These are phyloP conservation scores for Drosophila ezoana DNA, from an alignment of 2,888 invertebrate genomes.

Conservation along the genomic window DNA sequence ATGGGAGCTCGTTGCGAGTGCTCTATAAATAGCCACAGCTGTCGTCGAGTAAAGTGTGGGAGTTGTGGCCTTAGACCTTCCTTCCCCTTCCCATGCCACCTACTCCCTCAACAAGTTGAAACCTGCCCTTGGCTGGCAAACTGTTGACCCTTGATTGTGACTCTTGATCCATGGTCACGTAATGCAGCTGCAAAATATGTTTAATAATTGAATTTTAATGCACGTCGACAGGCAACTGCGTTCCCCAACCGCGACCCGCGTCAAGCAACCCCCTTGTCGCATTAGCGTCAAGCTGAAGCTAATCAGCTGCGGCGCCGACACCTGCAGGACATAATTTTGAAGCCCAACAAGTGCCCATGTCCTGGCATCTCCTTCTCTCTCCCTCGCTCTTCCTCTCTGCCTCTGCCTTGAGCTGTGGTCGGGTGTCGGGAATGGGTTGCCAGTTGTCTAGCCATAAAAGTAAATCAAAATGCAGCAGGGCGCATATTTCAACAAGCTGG, in stretches of 20 bases:
- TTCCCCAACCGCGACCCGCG: not conserved
- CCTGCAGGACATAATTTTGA: constrained; percentile 74
- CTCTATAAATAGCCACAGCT: constrained; percentile 72
- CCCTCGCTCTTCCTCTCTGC: not conserved
- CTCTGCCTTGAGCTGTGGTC: constrained; percentile 4
- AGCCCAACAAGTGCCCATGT: constrained; percentile 67
- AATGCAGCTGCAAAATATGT: constrained; percentile 59
- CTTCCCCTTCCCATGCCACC: too few relatives aligned
- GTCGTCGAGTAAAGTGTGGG: constrained; percentile 13
- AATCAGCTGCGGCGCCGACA: constrained; percentile 71
- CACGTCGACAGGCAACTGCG: constrained; percentile 27
- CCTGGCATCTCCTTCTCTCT: constrained; percentile 25
- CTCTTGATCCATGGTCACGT: constrained; percentile 64
- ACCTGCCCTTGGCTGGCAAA: constrained; percentile 1
- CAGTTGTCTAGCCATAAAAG: constrained; percentile 71
- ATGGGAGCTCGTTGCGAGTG: constrained; percentile 44
- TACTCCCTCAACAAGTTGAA: constrained; percentile 18
- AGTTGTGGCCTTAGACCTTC: too few relatives aligned
- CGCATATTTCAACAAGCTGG: constrained; percentile 52
- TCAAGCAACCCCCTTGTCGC: constrained; percentile 40
- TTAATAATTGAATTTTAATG: constrained; percentile 75
- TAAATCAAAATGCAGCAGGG: constrained; percentile 75
- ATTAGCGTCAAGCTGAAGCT: constrained; percentile 69
- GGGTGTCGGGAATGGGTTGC: constrained; percentile 13
- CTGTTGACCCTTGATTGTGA: constrained; percentile 51